Evolutionary conservation across 2,113 vertebrate genomes (phyloP).

Genomic region (Oncorhynchus mykiss): DNA sequence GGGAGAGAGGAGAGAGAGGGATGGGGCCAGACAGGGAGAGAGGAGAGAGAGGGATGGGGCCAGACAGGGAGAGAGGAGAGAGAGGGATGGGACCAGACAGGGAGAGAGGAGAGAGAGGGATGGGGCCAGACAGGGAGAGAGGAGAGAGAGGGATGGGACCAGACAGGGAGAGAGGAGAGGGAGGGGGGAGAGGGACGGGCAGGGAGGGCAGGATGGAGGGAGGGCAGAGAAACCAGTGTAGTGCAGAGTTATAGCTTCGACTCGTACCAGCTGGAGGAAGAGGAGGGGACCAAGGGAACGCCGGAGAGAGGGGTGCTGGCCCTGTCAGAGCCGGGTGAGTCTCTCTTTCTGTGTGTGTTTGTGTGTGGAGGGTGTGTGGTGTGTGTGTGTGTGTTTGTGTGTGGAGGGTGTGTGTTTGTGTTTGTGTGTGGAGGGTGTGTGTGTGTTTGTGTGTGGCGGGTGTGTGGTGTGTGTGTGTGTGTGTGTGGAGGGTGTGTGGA

Average conservation of each 20-base stretch:
- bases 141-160: background rate
- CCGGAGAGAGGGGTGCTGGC: conserved; percentile 81
- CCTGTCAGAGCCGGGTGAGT: conserved; percentile 85
- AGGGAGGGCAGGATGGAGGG: conserved; percentile 60
- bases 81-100: conserved; percentile 50
- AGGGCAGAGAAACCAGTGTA: conserved; percentile 72
- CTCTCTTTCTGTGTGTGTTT: background rate
- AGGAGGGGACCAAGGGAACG: conserved; percentile 75
- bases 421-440: background rate
- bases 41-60: background rate
- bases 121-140: conserved; percentile 52
- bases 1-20: conserved; percentile 70
- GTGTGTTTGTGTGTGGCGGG: background rate
- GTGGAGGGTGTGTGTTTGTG: background rate
- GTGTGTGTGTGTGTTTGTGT: background rate
- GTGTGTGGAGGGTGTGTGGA: too few relatives aligned
- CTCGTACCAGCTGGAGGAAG: conserved; percentile 90
- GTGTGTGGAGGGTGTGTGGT: background rate
- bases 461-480: too few relatives aligned
- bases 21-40: conserved; percentile 40
- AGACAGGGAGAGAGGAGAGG: conserved; percentile 62
- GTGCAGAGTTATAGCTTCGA: conserved; percentile 94
- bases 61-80: conserved; percentile 50
- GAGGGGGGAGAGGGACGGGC: conserved; percentile 58
- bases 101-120: conserved; percentile 52